Evolutionary conservation across 53 echinoderm and acorn worm species (phyloP).

Genomic region (Crossaster papposus): DNA sequence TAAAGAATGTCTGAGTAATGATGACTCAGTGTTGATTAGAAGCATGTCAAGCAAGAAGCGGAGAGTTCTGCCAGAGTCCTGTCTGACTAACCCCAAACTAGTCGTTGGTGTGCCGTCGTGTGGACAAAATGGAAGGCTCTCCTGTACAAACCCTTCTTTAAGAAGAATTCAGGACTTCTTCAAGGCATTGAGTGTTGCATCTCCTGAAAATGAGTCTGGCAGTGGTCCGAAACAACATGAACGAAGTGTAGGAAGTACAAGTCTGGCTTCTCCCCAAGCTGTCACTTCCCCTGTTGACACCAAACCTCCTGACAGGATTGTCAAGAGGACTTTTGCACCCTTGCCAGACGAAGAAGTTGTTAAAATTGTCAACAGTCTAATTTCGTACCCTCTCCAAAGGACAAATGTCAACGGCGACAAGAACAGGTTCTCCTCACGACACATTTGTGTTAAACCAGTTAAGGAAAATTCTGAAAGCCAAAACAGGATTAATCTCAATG

Average conservation of each 20-base stretch:
- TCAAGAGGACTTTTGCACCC: background rate
- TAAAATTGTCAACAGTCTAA: background rate
- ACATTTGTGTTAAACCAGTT: background rate
- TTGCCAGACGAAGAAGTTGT: background rate
- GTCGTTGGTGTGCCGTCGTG: background rate
- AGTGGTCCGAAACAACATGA: background rate
- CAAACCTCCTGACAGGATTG: background rate
- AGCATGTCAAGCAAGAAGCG: conserved; percentile 29
- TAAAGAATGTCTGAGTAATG: background rate
- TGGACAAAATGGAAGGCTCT: background rate
- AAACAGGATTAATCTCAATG: background rate
- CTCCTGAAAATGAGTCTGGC: background rate
- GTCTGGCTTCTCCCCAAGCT: background rate
- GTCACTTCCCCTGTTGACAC: background rate
- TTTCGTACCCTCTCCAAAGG: background rate
- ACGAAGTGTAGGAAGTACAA: background rate
- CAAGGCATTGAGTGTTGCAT: background rate
- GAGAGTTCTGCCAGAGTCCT: conserved; percentile 23
- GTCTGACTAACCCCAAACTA: background rate
- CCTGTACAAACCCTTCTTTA: background rate
- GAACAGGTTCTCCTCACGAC: background rate
- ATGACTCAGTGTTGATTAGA: background rate
- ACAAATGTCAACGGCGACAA: background rate
- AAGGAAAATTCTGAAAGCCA: background rate
- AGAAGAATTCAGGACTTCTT: conserved; percentile 26